Conservation (phyloP, 2,888 invertebrate species). For the Drosophila hamatofila region DNA sequence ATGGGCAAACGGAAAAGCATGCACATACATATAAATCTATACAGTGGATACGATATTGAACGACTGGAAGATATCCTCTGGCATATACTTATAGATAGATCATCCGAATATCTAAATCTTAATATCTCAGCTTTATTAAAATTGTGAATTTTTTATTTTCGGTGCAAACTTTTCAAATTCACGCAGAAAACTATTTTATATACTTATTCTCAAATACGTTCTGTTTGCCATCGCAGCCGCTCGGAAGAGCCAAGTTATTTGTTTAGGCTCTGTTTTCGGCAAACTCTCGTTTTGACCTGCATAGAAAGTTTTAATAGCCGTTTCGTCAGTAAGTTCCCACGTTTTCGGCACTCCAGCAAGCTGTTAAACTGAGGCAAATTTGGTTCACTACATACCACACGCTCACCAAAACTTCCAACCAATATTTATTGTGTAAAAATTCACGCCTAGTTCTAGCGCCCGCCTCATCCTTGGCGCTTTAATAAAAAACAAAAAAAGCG, state of each 20-base stretch:
- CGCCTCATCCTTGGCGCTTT: slow-evolving; percentile 4
- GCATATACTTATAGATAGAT: background rate
- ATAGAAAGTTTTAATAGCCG: slow-evolving; percentile 20
- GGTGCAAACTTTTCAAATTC: background rate
- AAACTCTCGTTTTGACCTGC: slow-evolving; percentile 1
- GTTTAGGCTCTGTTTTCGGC: background rate
- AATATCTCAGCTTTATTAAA: background rate
- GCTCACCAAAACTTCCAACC: slow-evolving; percentile 37
- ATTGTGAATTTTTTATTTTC: background rate
- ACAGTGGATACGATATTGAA: background rate
- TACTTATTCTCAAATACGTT: background rate
- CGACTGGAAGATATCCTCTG: background rate
- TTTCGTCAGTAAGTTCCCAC: slow-evolving; percentile 12
- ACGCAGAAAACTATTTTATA: background rate
- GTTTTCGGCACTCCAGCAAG: slow-evolving; percentile 3
- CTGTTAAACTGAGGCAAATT: slow-evolving; percentile 24
- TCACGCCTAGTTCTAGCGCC: slow-evolving; percentile 62
- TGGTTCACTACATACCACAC: slow-evolving; percentile 24
- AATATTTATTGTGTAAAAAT: slow-evolving; percentile 75
- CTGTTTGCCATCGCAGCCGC: background rate
- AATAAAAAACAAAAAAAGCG: slow-evolving; percentile 26
- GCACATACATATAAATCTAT: background rate
- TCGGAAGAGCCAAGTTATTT: slow-evolving; percentile 1
- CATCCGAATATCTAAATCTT: background rate
- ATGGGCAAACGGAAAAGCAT: slow-evolving; percentile 2